These are phyloP conservation scores for Spodoptera littoralis DNA, from an alignment of 2,888 invertebrate species.

Conservation along the genomic window DNA sequence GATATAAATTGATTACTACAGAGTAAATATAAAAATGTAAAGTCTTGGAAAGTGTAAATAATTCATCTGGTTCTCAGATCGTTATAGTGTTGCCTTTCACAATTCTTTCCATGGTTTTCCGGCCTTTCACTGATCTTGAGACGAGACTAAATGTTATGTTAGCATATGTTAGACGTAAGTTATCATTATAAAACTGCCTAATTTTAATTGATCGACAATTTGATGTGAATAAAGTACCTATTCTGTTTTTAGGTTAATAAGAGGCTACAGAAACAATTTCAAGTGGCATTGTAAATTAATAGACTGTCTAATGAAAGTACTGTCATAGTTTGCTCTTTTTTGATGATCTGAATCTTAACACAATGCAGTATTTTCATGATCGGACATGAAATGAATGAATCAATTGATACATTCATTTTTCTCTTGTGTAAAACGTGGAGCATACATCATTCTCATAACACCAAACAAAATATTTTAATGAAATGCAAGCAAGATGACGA, in stretches of 20 bases:
- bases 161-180: background rate
- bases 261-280: too few species aligned
- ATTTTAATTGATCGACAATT: too few species aligned
- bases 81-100: conserved; percentile 76
- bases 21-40: conserved; percentile 55
- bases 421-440: too few species aligned
- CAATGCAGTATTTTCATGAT: too few species aligned
- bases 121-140: conserved; percentile 70
- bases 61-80: conserved; percentile 62
- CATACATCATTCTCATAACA: conserved; percentile 8
- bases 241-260: too few species aligned
- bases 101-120: conserved; percentile 68
- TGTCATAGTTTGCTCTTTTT: too few species aligned
- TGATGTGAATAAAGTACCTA: too few species aligned
- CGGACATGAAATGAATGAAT: too few species aligned
- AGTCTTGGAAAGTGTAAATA: conserved; percentile 78
- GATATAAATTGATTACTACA: conserved; percentile 38
- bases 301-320: too few species aligned
- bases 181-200: background rate
- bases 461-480: conserved; percentile 7
- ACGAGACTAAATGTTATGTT: conserved; percentile 38
- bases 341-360: too few species aligned
- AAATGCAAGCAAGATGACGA: conserved; percentile 43
- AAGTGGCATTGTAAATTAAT: too few species aligned
- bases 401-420: too few species aligned